These are phyloP conservation scores for Sicus ferrugineus DNA, from an alignment of 2,888 invertebrate genomes.

Conservation along the genomic window DNA sequence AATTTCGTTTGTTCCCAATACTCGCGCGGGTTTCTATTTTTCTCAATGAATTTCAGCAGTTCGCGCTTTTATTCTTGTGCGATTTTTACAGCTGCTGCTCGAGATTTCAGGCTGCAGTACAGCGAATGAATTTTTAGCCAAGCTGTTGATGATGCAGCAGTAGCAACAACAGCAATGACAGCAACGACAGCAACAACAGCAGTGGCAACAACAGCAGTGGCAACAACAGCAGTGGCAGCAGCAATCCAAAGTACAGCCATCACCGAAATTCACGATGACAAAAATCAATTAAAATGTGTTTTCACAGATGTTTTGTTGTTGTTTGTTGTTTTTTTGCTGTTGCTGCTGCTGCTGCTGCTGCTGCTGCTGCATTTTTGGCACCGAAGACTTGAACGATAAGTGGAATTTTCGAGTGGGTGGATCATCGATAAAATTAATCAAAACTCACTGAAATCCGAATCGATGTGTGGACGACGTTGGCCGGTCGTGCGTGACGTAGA, in stretches of 20 bases:
- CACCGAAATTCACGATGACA: constrained; percentile 26
- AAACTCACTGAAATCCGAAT: neutral
- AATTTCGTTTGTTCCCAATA: constrained; percentile 10
- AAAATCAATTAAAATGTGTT: constrained; percentile 26
- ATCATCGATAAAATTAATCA: constrained; percentile 21
- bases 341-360: neutral
- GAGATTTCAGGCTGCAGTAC: neutral
- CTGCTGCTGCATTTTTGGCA: neutral
- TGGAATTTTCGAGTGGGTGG: constrained; percentile 15
- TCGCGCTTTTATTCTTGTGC: neutral
- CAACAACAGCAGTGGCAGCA: neutral
- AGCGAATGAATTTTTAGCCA: constrained; percentile 10
- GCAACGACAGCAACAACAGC: too few relatives aligned
- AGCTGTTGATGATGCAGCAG: neutral
- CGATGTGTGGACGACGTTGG: neutral
- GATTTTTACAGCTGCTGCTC: constrained; percentile 23
- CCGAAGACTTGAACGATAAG: neutral
- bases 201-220: neutral
- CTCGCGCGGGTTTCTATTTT: constrained; percentile 22
- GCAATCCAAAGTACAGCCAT: neutral
- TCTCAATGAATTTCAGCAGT: constrained; percentile 31
- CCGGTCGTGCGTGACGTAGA: neutral
- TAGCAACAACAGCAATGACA: neutral
- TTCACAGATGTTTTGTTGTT: neutral
- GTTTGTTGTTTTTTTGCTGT: neutral